Evolutionary conservation across 2,113 vertebrate genomes (phyloP).

Genomic region (Nestor notabilis): DNA sequence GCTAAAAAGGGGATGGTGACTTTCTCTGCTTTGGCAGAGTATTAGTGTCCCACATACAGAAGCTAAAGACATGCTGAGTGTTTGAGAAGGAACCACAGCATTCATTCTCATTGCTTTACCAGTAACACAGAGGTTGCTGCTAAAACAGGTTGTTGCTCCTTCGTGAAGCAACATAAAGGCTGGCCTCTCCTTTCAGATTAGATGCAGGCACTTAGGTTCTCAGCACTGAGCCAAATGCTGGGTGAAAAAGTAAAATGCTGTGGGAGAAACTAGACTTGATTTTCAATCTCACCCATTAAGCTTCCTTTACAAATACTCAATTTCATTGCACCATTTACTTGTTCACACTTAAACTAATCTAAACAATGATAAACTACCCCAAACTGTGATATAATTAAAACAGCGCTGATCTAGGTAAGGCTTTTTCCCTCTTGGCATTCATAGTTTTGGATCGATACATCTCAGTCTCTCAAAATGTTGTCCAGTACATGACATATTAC

Average conservation of each 20-base stretch:
- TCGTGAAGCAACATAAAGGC: not conserved
- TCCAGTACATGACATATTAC: constrained; percentile 13
- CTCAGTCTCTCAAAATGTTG: constrained; percentile 19
- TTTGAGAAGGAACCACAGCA: not conserved
- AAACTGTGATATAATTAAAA: constrained; percentile 2
- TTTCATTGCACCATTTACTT: not conserved
- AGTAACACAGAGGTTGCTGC: not conserved
- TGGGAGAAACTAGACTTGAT: not conserved
- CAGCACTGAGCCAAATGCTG: not conserved
- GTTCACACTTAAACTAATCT: not conserved
- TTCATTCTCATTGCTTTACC: not conserved
- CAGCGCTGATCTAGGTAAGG: not conserved
- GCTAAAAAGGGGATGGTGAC: not conserved
- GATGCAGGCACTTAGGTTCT: not conserved
- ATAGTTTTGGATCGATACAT: constrained; percentile 26
- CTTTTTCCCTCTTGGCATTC: constrained; percentile 6
- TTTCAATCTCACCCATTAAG: not conserved
- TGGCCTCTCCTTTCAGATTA: not conserved
- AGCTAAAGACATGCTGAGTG: not conserved
- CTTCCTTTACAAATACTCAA: not conserved
- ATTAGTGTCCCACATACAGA: not conserved
- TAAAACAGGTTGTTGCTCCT: not conserved
- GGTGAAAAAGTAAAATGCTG: not conserved
- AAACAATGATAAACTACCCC: constrained; percentile 14
- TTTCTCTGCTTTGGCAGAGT: not conserved